Evolutionary conservation across 2,113 vertebrate genomes (phyloP), one percentile per base, ranked within the genome.

Genomic region (Corythornis vintsioides): DNA sequence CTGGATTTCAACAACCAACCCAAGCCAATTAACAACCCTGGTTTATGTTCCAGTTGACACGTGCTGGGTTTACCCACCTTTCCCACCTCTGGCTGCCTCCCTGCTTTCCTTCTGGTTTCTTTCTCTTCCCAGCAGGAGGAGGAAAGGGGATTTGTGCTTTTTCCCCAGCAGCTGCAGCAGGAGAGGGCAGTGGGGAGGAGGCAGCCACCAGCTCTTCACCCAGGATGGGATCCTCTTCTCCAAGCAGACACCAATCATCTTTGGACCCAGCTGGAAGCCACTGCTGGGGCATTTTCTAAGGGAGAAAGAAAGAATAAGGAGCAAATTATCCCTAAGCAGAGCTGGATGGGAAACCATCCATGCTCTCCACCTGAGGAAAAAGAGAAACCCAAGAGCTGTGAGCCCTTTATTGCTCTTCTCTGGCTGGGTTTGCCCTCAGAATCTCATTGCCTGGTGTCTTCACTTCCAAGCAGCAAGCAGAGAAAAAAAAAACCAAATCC

Each of bases 381-480:
- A 18, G 19, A 69, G 87, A 93, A 95, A 42, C 6, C 24, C 8
- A 25, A 89, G 47, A 90, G 89, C 86, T 96, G 92, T 40, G 7
- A 92, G 86, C 76, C 89, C 90, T 80, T 88, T 92, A 88, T 95
- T 96, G 97, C 96, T 97, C 85, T 95, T 96, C 63, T 22, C 95
- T 92, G 80, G 60, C 67, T 97, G 60, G 18, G 57, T 95, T 95
- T 93, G 90, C 93, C 96, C 92, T 93, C 96, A 48, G 64, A 95
- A 90, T 38, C 86, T 90, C 13, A 43, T 96, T 97, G 96, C 97
- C 96, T 96, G 95, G 93, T 96, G 90, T 96, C 93, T 29, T 65
- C 90, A 85, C 96, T 94, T 93, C 52, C 65, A 75, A 96, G 96
- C 94, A 71, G 95, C 96, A 96, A 97, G 97, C 97, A 97, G 97